phyloP scores from a whole-genome alignment of 2,113 vertebrate species.

The Pogona vitticeps region DNA sequence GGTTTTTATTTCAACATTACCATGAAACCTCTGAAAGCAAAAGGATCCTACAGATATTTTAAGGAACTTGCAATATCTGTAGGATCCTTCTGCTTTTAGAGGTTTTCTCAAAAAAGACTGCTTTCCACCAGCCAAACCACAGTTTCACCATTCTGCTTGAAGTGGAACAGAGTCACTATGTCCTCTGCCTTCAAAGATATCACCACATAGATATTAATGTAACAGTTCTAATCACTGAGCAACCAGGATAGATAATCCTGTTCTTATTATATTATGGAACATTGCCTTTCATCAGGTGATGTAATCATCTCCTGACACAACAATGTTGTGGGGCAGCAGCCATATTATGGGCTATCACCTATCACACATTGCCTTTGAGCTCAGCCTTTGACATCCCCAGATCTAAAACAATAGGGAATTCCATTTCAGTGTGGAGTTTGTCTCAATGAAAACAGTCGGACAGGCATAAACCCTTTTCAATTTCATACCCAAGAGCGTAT shows the following conservation, averaged over 20 bases:
- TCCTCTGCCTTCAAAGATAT: no score
- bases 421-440: conserved; percentile 49
- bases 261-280: neutral
- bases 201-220: neutral
- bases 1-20: no score
- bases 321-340: neutral
- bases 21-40: no score
- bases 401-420: conserved; percentile 38
- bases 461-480: conserved; percentile 43
- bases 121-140: neutral
- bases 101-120: no score
- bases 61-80: no score
- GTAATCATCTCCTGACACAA: neutral
- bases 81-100: no score
- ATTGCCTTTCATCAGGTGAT: neutral
- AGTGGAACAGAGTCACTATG: neutral
- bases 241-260: neutral
- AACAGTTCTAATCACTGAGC: neutral
- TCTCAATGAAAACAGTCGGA: conserved; percentile 41
- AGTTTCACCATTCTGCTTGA: neutral
- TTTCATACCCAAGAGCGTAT: conserved; percentile 41
- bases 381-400: conserved; percentile 15
- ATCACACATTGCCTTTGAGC: neutral
- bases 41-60: no score
- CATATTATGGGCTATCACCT: neutral